phyloP scores from a whole-genome alignment of 23 tunicate species.

The Trididemnum nubilum region DNA sequence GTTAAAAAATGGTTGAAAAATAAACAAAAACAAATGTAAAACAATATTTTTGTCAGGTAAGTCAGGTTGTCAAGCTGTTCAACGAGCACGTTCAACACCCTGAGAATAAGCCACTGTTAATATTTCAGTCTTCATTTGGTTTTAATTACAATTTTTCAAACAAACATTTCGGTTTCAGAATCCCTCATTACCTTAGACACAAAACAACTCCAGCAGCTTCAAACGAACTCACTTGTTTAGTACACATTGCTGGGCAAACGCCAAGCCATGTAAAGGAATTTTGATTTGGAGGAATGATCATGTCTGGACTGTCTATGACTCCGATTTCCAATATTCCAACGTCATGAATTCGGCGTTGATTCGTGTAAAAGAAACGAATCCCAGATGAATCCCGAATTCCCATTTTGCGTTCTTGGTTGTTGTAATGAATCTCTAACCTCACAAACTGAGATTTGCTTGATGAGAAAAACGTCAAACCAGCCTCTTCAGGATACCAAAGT shows the following conservation, averaged over 20 bases:
- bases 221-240: constrained; percentile 26
- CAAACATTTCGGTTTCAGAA: too few species aligned
- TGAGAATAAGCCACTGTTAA: too few species aligned
- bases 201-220: too few species aligned
- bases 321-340: constrained; percentile 82
- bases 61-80: too few species aligned
- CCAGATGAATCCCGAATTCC: constrained; percentile 67
- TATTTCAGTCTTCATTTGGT: too few species aligned
- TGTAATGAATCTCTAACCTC: constrained; percentile 81
- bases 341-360: constrained; percentile 43
- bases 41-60: too few species aligned
- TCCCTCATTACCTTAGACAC: too few species aligned
- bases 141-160: too few species aligned
- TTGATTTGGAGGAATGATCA: constrained; percentile 74
- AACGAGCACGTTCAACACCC: too few species aligned
- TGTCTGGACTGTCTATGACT: constrained; percentile 48
- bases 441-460: constrained; percentile 35
- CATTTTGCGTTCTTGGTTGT: constrained; percentile 37
- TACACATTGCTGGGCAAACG: constrained; percentile 57
- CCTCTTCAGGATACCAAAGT: constrained; percentile 69
- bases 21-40: too few species aligned
- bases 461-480: constrained; percentile 58
- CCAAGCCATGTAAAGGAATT: constrained; percentile 52
- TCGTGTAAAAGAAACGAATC: constrained; percentile 52
- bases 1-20: too few species aligned